phyloP scores from a whole-genome alignment of 2,113 vertebrate genomes.

The Urocitellus parryii region DNA sequence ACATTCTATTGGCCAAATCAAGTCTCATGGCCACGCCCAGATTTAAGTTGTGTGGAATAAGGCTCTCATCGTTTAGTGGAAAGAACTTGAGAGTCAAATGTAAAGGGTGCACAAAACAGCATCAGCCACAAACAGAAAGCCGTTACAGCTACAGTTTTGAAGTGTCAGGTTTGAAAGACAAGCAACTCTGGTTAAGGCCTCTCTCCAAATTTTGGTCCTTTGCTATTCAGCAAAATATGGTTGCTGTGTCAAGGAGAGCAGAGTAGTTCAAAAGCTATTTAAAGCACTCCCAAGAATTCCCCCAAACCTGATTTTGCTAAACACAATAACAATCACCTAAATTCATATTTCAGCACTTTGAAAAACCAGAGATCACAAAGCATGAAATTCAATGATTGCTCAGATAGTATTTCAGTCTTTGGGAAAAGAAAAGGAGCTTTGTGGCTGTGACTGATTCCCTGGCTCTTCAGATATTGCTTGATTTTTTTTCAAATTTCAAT shows the following conservation, averaged over 20 bases:
- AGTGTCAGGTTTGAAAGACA: background rate
- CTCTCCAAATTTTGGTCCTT: background rate
- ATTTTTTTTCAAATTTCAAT: slow-evolving; percentile 58
- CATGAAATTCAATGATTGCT: background rate
- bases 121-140: background rate
- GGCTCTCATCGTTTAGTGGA: background rate
- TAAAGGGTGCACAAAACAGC: background rate
- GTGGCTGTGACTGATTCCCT: background rate
- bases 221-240: background rate
- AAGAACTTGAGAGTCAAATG: background rate
- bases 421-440: background rate
- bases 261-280: background rate
- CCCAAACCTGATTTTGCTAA: background rate
- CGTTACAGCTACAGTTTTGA: background rate
- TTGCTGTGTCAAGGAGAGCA: background rate
- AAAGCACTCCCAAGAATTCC: background rate
- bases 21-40: background rate
- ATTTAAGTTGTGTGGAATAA: background rate
- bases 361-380: background rate
- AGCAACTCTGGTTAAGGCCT: background rate
- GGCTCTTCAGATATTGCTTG: background rate
- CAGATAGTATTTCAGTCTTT: background rate
- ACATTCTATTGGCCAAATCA: background rate
- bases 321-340: background rate
- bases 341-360: background rate